Evolutionary conservation across 2,113 vertebrate genomes (phyloP).

Genomic region (Nannospalax galili): DNA sequence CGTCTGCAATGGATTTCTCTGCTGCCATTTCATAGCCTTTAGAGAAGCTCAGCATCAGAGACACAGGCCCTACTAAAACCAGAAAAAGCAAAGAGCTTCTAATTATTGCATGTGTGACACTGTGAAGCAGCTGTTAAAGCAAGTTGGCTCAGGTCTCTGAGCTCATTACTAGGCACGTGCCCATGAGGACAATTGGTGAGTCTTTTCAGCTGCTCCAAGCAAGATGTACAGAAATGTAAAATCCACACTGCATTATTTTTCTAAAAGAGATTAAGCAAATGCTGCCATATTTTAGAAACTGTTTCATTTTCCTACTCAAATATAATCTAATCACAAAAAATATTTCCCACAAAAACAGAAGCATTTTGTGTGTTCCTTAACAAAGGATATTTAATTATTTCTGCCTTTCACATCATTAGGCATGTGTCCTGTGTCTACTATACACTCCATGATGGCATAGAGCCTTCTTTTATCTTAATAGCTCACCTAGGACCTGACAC

Average conservation of each 20-base stretch:
- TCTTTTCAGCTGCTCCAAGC: conserved; percentile 45
- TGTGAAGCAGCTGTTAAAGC: conserved; percentile 8
- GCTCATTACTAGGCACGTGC: conserved; percentile 61
- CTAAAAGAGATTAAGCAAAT: conserved; percentile 48
- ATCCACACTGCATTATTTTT: conserved; percentile 45
- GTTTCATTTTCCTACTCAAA: conserved; percentile 8
- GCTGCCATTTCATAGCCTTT: not conserved
- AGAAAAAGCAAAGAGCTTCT: conserved; percentile 43
- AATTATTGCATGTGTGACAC: conserved; percentile 13
- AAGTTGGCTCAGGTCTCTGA: conserved; percentile 47
- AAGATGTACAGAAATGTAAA: conserved; percentile 22
- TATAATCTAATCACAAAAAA: not conserved
- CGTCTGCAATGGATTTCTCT: not conserved
- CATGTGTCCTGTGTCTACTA: not conserved
- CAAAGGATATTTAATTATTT: not conserved
- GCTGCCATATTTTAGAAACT: not conserved
- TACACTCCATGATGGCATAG: not conserved
- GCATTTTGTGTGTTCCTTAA: not conserved
- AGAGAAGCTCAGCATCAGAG: not conserved
- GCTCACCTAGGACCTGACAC: not conserved
- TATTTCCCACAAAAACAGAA: not conserved
- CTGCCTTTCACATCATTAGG: not conserved
- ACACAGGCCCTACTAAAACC: not conserved
- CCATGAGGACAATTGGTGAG: conserved; percentile 27
- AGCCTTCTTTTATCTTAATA: not conserved